Evolutionary conservation across 2,797 vertebrate species (phyloP), one percentile per base, ranked within the genome.

Genomic region (Parotocinclus haroldoi): DNA sequence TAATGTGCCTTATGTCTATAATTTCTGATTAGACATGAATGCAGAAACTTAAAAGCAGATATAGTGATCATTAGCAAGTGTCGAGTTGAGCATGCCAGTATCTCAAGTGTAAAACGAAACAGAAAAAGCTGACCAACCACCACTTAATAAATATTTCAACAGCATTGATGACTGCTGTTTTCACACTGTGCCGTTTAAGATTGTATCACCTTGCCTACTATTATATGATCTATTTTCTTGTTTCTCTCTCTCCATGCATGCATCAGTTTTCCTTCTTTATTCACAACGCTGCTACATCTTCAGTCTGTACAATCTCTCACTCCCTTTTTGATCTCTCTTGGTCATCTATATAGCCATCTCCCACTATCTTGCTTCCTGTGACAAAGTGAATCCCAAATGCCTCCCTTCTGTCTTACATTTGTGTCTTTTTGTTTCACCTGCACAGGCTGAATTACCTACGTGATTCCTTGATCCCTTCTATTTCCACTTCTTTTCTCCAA

Each of bases 171-270:
- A 60, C 66, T 59, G 49, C 56, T 59, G 38, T 40, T 40, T 68
- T 62, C 51, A 55, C 38, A 40, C 38, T 40, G 38, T 9, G 38
- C 38, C 5, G 9, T 40, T 9, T 40, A 9, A 40, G 38, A 5
- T 40, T 40, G 5, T 40, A 5, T 40, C 38, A 40, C 38, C 9
- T 9, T 40, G 27, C 19, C 50, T 14, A 9, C 57, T 58, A 44
- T 66, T 66, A 74, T 16, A 52, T 37, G 53, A 54, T 62, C 58
- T 54, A 65, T n/a, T 66, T 19, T 6, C 38, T 11, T 63, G 66
- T 63, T 72, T 71, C 58, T 67, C 75, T 83, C 78, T 78, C 74
- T 76, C 67, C 75, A 76, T 75, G 72, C 80, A 88, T 84, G 81
- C 84, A 86, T 87, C 81, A 78, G 76, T 74, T 70, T 50, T 54